Evolutionary conservation across 1,140 invertebrate species (phyloP), one percentile per base, ranked within the genome.

Genomic region (Trichonephila clavipes): DNA sequence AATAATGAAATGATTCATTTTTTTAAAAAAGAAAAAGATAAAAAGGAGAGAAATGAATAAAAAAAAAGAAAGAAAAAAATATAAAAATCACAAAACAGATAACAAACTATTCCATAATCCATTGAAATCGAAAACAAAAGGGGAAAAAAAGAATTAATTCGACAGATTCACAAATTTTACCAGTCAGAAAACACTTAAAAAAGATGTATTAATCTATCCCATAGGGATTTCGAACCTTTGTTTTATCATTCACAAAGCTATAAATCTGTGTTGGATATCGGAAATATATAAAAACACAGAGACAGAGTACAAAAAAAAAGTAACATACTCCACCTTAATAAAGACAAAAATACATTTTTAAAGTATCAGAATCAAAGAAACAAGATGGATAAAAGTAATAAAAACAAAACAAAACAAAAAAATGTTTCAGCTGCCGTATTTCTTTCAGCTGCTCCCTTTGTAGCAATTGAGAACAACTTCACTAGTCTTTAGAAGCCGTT

Each of bases 401-500:
- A 19, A 59, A 28, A 58, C 34, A 28, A 66, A 64, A 28, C 28
- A 28, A 16, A 40, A 19, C 62, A 34, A 24, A 62, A 64, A 21
- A 58, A 24, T 51, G 2, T 51, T 51, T 51, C 51, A 12, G 69
- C 44, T 58, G 24, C 58, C 81, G 82, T 92, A 92, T 92, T 92
- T 92, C 90, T 85, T 85, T 66, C 89, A n/a, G 28, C 18, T 62
- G 34, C 59, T 88, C 58, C 72, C 58, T 61, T 62, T 58, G 66
- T 40, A 24, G 90, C 90, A 85, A 92, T 92, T 92, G 81, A 92
- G 77, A 83, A 69, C 40, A 81, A 85, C 34, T 28, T 21, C 19
- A n/a, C 72, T 44, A 62, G 58, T 85, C 72, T 92, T 91, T 86
- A 64, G 85, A 92, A 59, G 34, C 34, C 82, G 61, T 92, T 92